Base-by-base conservation (phyloP, 1,140 invertebrate genomes). In the Neomicropteryx cornuta region DNA sequence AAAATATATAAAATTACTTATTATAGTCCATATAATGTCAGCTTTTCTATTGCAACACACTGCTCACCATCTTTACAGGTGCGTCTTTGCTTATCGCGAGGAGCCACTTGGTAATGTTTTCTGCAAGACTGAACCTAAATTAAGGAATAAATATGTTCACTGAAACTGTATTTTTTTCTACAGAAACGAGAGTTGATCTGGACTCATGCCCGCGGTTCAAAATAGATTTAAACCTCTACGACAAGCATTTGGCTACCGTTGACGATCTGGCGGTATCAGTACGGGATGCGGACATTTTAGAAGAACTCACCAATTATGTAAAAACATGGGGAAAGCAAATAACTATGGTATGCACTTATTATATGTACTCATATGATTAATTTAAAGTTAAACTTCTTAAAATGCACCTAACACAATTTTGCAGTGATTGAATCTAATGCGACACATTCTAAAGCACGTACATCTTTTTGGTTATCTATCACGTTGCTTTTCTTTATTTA, bases 251-350 rank as follows among this genome's bases (percentile, higher is more conserved):
- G n/a, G 54, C 61, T 18, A 64, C 53, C 33, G 43, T 62, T 8
- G 66, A 72, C 23, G 55, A 63, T 38, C 63, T 74, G 44, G 64
- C 60, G 39, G 22, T 50, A n/a, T 64, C 66, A 21, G 52, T 68
- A 18, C 68, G 56, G 4, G 69, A 75, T 44, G 56, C 61, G 2
- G 49, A 69, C 8, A 53, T 73, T n/a, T 51, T 76, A 10, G 49
- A 58, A 32, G 61, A 66, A 50, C 68, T 77, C 13, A 77, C 79
- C 47, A 46, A 56, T 11, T 66, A 51, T 39, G 72, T 80, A 0
- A 71, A 71, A 44, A 55, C 64, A 27, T 81, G 77, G 78, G 68
- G 71, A 36, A 77, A 74, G 46, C 62, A 71, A 46, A 78, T 81
- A 43, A 75, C 79, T 55, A 70, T 66, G 58, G 77, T 77, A 57